These are phyloP conservation scores for Drosophila subsilvestris DNA, from an alignment of 2,888 invertebrate genomes.

Conservation along the genomic window DNA sequence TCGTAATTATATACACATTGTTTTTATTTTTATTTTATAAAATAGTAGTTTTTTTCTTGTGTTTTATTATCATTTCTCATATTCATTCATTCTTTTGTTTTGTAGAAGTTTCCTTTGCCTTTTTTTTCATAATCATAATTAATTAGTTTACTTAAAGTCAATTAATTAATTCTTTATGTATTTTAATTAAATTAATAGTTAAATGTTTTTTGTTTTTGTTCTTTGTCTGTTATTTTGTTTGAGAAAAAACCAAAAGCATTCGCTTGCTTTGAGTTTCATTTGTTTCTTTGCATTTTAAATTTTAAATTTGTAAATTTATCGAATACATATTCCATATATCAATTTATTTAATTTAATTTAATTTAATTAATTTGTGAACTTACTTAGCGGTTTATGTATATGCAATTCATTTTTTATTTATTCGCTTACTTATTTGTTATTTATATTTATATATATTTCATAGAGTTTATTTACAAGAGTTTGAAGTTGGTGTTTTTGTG, in stretches of 20 bases:
- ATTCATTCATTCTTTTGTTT: slow-evolving; percentile 61
- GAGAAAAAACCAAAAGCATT: slow-evolving; percentile 67
- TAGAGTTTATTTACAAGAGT: slow-evolving; percentile 68
- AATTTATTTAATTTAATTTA: slow-evolving; percentile 64
- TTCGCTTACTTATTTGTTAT: slow-evolving; percentile 53
- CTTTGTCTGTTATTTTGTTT: slow-evolving; percentile 42
- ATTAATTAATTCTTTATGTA: slow-evolving; percentile 73
- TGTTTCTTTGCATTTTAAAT: slow-evolving; percentile 36
- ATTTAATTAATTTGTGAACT: slow-evolving; percentile 59
- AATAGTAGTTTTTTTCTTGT: slow-evolving; percentile 78
- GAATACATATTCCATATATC: slow-evolving; percentile 60
- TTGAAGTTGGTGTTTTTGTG: slow-evolving; percentile 34
- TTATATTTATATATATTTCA: slow-evolving; percentile 46
- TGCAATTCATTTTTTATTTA: slow-evolving; percentile 62
- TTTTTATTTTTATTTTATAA: slow-evolving; percentile 69
- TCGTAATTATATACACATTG: neutral
- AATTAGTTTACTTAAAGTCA: slow-evolving; percentile 68
- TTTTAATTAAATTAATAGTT: slow-evolving; percentile 81
- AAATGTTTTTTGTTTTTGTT: slow-evolving; percentile 74
- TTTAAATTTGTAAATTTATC: slow-evolving; percentile 53
- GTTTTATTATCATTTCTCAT: slow-evolving; percentile 75
- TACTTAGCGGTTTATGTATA: slow-evolving; percentile 52
- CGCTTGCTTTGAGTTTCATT: slow-evolving; percentile 40
- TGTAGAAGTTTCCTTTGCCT: slow-evolving; percentile 54
- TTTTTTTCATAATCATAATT: slow-evolving; percentile 55